Base-by-base conservation (phyloP, 1,140 invertebrate species). In the Caenorhabditis briggsae region DNA sequence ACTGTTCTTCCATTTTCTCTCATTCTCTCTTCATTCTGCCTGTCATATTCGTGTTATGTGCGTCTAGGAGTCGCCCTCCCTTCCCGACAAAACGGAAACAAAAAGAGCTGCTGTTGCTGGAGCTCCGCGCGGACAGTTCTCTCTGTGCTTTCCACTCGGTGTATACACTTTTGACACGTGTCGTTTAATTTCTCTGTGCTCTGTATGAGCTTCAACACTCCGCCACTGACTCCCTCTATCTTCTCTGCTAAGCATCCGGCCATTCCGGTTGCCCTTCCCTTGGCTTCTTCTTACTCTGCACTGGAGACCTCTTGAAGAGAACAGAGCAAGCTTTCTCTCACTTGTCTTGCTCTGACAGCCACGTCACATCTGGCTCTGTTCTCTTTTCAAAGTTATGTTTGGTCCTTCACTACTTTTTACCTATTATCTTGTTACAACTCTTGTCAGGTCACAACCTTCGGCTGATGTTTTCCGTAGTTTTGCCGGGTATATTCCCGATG, bases 131-230 rank as follows among this genome's bases (percentile, higher is more conserved):
- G 70, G 70, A 78, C 70, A 78, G 70, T 50, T 50, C 70, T n/a
- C 70, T 78, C 70, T 61, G 12, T 61, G 43, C 46, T 78, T 14
- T 12, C 43, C 70, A n/a, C 70, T 78, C 23, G 12, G n/a, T 78
- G 70, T 43, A 78, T 78, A 78, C 70, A 78, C 70, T 20, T 78
- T 78, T 78, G 70, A 78, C 70, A 78, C 70, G 70, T 78, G 70
- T 78, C 70, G 70, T 50, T 78, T 50, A 18, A 78, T 78, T 70
- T 78, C 70, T 78, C 70, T 78, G 70, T 50, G 46, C 46, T 50
- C 70, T 78, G 70, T 78, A 78, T 8, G 70, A 50, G 70, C 70
- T 78, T n/a, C 65, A 78, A 50, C 20, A 50, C 46, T 70, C 64
- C 20, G 0, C 59, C 16, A 48, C n/a, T 43, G 70, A 20, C 70